Percentiles rank a stretch among this genome's conserved stretches.
phyloP scores from a whole-genome alignment of 1,140 invertebrate genomes.

The Tetranychus cinnabarinus region DNA sequence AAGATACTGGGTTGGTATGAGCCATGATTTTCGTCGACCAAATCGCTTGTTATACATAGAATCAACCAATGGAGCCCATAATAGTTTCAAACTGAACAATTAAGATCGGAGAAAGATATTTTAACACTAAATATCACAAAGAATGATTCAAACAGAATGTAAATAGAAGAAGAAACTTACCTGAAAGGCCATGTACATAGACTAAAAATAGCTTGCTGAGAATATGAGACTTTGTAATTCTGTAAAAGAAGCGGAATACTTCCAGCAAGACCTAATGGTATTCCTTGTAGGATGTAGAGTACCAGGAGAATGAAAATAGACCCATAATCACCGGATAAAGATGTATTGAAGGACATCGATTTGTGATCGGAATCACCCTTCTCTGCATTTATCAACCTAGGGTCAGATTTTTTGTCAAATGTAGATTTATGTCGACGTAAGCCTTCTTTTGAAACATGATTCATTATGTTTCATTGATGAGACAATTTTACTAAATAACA shows the following conservation, averaged over 20 bases:
- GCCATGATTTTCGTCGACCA: conserved; percentile 88
- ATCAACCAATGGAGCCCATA: conserved; percentile 97
- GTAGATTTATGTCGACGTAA: too few species aligned
- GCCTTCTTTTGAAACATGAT: too few species aligned
- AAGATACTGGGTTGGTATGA: conserved; percentile 65
- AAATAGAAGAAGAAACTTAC: background rate
- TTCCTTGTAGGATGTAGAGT: conserved; percentile 81
- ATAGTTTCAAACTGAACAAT: conserved; percentile 49
- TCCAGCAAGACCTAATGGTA: conserved; percentile 73
- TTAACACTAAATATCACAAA: too few species aligned
- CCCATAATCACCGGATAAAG: conserved; percentile 13
- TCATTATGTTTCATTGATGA: too few species aligned
- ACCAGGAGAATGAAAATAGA: conserved; percentile 61
- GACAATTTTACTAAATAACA: too few species aligned
- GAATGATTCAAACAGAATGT: background rate
- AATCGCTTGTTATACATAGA: conserved; percentile 54
- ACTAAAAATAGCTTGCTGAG: conserved; percentile 89
- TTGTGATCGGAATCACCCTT: too few species aligned
- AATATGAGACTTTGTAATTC: conserved; percentile 66
- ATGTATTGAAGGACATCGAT: background rate
- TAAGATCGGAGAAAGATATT: background rate
- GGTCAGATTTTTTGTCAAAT: too few species aligned
- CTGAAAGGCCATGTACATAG: conserved; percentile 93
- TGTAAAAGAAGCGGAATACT: conserved; percentile 88
- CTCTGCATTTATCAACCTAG: too few species aligned